These are phyloP conservation scores for Syngnathus floridae DNA, from an alignment of 2,113 vertebrate species.

Conservation along the genomic window DNA sequence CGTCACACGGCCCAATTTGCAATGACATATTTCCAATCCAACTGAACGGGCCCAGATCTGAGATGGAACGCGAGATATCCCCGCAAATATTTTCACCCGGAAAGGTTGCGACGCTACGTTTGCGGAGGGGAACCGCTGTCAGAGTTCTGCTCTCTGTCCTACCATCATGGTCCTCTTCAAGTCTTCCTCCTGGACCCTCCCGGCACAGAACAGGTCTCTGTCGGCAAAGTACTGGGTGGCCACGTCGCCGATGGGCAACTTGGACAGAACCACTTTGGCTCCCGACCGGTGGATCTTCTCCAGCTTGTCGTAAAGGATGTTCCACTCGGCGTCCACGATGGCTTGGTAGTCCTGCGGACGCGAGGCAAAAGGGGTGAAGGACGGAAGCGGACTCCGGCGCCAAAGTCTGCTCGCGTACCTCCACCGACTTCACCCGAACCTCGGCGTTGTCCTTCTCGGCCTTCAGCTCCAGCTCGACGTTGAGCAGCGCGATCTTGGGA, in stretches of 20 bases:
- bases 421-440: constrained; percentile 83
- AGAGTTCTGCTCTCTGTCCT: constrained; percentile 6
- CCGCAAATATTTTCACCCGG: no score
- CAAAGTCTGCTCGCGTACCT: constrained; percentile 63
- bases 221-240: constrained; percentile 96
- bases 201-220: constrained; percentile 95
- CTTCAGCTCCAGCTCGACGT: constrained; percentile 94
- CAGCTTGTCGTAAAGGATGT: constrained; percentile 94
- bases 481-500: constrained; percentile 87
- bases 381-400: neutral
- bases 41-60: no score
- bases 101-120: no score
- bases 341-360: constrained; percentile 90
- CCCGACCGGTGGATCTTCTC: constrained; percentile 89
- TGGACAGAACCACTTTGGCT: constrained; percentile 92
- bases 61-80: no score
- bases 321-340: constrained; percentile 97
- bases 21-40: no score
- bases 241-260: constrained; percentile 92
- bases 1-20: no score
- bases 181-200: constrained; percentile 90
- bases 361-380: neutral
- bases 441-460: constrained; percentile 97
- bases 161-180: constrained; percentile 98
- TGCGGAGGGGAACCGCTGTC: neutral